Percentiles rank a stretch among this genome's conserved stretches.
Conservation (phyloP, 2,797 vertebrate species). For the Discoglossus pictus region DNA sequence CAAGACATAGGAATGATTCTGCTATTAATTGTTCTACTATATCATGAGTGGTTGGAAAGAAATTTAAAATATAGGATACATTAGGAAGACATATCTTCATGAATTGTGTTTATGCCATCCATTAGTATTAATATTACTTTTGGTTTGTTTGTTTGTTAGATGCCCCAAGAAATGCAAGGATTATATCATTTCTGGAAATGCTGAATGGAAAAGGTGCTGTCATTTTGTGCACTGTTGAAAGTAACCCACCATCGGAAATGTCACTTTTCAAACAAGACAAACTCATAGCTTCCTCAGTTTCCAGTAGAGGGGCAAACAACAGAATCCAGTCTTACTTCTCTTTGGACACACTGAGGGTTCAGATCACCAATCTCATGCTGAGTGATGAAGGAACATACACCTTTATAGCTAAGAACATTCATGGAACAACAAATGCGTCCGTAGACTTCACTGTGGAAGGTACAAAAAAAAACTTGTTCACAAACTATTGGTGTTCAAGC, state of each 20-base stretch:
- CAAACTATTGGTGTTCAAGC: too few relatives aligned
- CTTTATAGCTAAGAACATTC: slow-evolving; percentile 56
- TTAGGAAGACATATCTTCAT: too few relatives aligned
- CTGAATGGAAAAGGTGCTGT: slow-evolving; percentile 49
- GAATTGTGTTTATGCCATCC: too few relatives aligned
- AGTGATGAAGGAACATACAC: slow-evolving; percentile 62
- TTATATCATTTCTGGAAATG: slow-evolving; percentile 64
- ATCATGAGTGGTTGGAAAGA: too few relatives aligned
- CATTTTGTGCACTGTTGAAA: slow-evolving; percentile 65
- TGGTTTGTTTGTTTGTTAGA: too few relatives aligned
- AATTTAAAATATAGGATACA: too few relatives aligned
- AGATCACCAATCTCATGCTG: slow-evolving; percentile 54
- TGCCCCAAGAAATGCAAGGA: slow-evolving; percentile 57
- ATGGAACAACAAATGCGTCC: slow-evolving; percentile 45
- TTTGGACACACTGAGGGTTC: slow-evolving; percentile 62
- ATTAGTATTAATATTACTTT: too few relatives aligned
- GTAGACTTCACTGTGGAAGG: slow-evolving; percentile 59
- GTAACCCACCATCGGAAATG: slow-evolving; percentile 59
- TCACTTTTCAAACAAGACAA: slow-evolving; percentile 51
- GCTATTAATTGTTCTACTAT: too few relatives aligned
- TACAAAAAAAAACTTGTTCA: slow-evolving; percentile 46
- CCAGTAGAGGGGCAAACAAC: fast-evolving
- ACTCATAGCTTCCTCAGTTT: slow-evolving; percentile 50
- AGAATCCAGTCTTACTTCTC: fast-evolving
- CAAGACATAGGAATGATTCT: too few relatives aligned